Conservation (phyloP, 53 echinoderm and acorn worm genomes). For the Echinometra lucunter region DNA sequence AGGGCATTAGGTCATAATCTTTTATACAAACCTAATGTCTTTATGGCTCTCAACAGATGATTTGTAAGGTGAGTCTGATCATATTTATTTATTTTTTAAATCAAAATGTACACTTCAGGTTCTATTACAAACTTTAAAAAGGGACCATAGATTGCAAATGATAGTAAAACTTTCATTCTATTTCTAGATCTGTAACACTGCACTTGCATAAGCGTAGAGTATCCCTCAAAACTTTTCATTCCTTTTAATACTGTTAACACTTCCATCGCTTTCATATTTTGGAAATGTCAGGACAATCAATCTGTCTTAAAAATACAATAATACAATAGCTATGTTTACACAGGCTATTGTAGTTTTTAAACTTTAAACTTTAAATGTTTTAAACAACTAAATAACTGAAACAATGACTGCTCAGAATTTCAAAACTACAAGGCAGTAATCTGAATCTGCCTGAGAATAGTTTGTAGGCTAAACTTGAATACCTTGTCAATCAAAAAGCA, state of each 20-base stretch:
- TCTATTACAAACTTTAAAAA: neutral
- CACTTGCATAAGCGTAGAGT: neutral
- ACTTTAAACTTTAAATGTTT: too few relatives aligned
- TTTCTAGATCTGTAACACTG: neutral
- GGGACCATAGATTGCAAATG: neutral
- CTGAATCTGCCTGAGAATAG: too few relatives aligned
- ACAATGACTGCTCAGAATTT: too few relatives aligned
- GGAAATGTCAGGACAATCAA: neutral
- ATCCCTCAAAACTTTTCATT: neutral
- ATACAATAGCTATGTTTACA: too few relatives aligned
- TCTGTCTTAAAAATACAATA: neutral
- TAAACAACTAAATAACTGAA: too few relatives aligned
- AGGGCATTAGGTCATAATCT: too few relatives aligned
- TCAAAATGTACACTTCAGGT: neutral
- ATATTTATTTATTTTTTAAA: neutral
- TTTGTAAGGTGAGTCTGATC: too few relatives aligned
- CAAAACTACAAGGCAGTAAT: too few relatives aligned
- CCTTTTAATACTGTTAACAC: neutral
- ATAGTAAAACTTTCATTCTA: neutral
- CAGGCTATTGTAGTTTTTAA: too few relatives aligned
- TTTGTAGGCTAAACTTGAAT: too few relatives aligned
- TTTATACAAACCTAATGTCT: too few relatives aligned
- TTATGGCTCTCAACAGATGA: neutral
- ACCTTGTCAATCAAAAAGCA: too few relatives aligned
- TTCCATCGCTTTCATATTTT: neutral